Percentiles rank a stretch among this genome's conserved stretches.
Conservation (phyloP, 2,113 vertebrate genomes). For the Helogale parvula region DNA sequence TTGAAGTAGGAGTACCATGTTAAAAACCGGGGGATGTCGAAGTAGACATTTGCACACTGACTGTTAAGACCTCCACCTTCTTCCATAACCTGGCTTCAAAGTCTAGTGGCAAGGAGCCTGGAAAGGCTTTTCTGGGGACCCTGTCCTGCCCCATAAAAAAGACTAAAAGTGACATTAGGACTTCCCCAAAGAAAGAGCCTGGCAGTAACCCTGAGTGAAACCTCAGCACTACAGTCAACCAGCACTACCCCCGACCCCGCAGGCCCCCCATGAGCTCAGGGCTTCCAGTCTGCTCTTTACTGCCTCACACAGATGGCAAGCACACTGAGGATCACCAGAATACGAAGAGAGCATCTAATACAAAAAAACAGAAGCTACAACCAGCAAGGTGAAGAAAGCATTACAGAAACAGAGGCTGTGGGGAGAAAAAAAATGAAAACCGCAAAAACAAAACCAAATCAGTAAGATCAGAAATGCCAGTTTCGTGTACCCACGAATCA, state of each 20-base stretch:
- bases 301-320: background rate
- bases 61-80: background rate
- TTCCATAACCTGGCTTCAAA: background rate
- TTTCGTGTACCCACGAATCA: background rate
- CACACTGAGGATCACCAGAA: background rate
- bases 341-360: background rate
- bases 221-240: background rate
- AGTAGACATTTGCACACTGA: background rate
- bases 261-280: background rate
- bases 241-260: background rate
- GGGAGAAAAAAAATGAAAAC: background rate
- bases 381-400: background rate
- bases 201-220: background rate
- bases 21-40: rapidly evolving
- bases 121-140: background rate
- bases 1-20: background rate
- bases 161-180: background rate
- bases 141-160: background rate
- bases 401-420: background rate
- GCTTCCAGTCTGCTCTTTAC: background rate
- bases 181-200: background rate
- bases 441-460: background rate
- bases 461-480: background rate
- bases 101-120: background rate
- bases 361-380: background rate